Evolutionary conservation across 2,888 invertebrate genomes (phyloP), one percentile per base, ranked within the genome.

Genomic region (Platynereis dumerilii): DNA sequence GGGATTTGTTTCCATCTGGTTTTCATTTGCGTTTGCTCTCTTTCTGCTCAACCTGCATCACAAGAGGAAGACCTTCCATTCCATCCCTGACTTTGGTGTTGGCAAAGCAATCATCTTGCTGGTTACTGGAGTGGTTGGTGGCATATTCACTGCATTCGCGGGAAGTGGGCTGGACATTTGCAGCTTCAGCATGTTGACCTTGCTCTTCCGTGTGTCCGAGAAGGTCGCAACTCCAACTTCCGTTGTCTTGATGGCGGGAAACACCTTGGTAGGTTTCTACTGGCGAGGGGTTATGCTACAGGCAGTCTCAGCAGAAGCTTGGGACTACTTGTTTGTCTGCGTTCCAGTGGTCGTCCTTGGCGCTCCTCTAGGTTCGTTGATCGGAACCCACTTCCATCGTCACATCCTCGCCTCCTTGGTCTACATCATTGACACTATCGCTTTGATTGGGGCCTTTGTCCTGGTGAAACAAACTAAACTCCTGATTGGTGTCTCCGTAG

Each of bases 221-320:
- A 81, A 81, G 65, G 74, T 74, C 1, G 80, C 80, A 5, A 81
- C 80, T 7, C 80, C 80, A 17, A 80, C 80, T 1, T 78, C 80
- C 0, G 76, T 80, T 28, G 73, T 79, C 17, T 68, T 78, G 12
- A 80, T 82, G 76, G 80, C 80, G 7, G 54, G 42, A 22, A 69
- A 67, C 56, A 69, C 75, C 28, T 64, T 78, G 27, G 73, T 74
- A 34, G 69, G 73, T 3, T 58, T 62, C 45, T 62, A 62, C 48
- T 62, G 62, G 62, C 44, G 62, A 29, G 20, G 34, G 1, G 73
- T 75, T 3, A 72, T 70, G 27, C 29, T 62, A 27, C 20, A 44
- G 29, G 64, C 24, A 2, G 58, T 68, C 2, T n/a, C 53, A 2
- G 24, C 27, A 0, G 69, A 65, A n/a, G 58, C 78, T 0, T 80